These are phyloP conservation scores for Astropecten irregularis DNA, from an alignment of 53 echinoderm and acorn worm species.

Conservation along the genomic window DNA sequence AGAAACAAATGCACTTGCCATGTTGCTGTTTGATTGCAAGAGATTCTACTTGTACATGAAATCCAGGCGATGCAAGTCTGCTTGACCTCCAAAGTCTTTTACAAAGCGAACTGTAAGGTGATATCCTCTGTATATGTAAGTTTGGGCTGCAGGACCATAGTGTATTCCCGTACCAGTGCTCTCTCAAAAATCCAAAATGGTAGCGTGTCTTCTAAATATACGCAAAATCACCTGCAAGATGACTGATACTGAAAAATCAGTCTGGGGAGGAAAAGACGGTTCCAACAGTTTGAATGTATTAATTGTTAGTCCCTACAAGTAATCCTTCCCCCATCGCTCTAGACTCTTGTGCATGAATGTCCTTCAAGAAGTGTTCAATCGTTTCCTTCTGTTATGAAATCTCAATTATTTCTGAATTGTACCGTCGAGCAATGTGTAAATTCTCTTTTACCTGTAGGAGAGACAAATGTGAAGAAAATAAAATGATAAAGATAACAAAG, in stretches of 20 bases:
- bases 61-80: neutral
- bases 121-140: neutral
- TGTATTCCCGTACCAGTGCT: neutral
- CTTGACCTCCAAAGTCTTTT: neutral
- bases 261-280: no score
- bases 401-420: neutral
- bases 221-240: conserved; percentile 15
- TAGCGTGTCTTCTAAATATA: neutral
- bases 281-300: neutral
- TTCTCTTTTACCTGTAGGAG: conserved; percentile 13
- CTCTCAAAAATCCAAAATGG: neutral
- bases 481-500: no score
- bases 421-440: neutral
- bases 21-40: no score
- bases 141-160: neutral
- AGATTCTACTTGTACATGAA: neutral
- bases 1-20: neutral
- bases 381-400: neutral
- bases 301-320: neutral
- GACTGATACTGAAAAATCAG: conserved; percentile 5
- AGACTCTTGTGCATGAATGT: neutral
- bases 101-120: neutral
- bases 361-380: neutral
- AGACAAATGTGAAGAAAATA: no score
- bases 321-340: neutral